Percentiles rank a stretch among this genome's conserved stretches.
Evolutionary conservation across 2,888 invertebrate genomes (phyloP).

Genomic region (Bugula neritina): DNA sequence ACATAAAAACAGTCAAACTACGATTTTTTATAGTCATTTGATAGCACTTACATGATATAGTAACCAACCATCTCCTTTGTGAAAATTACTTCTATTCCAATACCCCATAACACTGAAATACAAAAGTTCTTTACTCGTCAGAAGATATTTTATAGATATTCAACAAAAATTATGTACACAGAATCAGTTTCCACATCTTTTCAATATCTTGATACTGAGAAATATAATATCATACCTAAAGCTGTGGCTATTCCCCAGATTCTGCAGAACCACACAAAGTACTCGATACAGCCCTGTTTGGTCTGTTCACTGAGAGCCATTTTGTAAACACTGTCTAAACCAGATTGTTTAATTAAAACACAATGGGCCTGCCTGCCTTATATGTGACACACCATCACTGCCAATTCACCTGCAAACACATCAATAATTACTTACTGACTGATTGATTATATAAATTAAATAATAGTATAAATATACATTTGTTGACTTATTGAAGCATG

Average conservation of each 20-base stretch:
- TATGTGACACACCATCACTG: background rate
- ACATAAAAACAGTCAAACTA: too few relatives aligned
- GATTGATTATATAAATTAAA: too few relatives aligned
- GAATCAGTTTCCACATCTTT: background rate
- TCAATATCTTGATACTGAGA: background rate
- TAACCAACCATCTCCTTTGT: constrained; percentile 1
- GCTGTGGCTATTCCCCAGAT: constrained; percentile 16
- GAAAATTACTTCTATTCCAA: constrained; percentile 13
- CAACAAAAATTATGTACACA: background rate
- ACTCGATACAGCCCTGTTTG: background rate
- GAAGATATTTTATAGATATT: too few relatives aligned
- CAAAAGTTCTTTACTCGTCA: too few relatives aligned
- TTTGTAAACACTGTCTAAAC: background rate
- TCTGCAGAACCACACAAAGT: constrained; percentile 25
- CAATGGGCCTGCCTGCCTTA: too few relatives aligned
- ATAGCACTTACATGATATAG: constrained; percentile 13
- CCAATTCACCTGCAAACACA: background rate
- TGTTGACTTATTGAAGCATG: too few relatives aligned
- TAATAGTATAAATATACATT: too few relatives aligned
- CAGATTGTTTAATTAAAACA: background rate
- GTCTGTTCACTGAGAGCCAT: background rate
- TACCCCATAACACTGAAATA: constrained; percentile 11
- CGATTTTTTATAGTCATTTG: too few relatives aligned
- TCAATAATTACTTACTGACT: background rate
- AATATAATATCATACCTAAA: background rate